Percentiles rank a stretch among this genome's conserved stretches.
Conservation (phyloP, 2,113 vertebrate species). For the Nerophis lumbriciformis region DNA sequence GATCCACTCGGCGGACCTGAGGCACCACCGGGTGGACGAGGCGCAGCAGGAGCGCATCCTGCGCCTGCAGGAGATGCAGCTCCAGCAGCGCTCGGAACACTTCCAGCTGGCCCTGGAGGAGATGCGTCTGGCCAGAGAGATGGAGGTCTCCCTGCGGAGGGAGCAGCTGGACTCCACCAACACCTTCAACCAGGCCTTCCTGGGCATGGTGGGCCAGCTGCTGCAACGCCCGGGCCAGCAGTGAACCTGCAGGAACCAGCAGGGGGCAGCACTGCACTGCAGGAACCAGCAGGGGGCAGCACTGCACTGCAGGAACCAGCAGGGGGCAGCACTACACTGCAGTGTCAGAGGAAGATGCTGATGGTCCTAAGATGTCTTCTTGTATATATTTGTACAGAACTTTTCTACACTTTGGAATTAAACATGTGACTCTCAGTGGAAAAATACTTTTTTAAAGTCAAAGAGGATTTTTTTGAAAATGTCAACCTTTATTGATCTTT, state of each 20-base stretch:
- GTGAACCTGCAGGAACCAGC: no score
- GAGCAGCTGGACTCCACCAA: not conserved
- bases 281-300: no score
- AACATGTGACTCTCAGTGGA: no score
- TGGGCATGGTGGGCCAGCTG: slow-evolving; percentile 1
- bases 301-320: no score
- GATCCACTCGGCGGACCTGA: not conserved
- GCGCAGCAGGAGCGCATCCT: not conserved
- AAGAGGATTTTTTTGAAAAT: no score
- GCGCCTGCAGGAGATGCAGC: slow-evolving; percentile 1
- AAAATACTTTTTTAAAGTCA: no score
- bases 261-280: no score
- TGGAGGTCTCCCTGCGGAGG: not conserved
- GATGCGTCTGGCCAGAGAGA: not conserved
- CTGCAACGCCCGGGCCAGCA: not conserved
- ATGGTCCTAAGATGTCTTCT: no score
- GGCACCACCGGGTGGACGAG: not conserved
- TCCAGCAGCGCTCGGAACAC: not conserved
- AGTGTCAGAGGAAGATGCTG: no score
- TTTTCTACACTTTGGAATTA: not conserved
- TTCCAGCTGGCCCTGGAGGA: slow-evolving; percentile 1
- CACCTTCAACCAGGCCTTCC: not conserved
- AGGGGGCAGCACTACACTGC: no score
- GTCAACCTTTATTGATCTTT: no score
- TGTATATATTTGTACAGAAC: not conserved